phyloP scores from a whole-genome alignment of 2,797 vertebrate species.

The Pygocentrus nattereri region DNA sequence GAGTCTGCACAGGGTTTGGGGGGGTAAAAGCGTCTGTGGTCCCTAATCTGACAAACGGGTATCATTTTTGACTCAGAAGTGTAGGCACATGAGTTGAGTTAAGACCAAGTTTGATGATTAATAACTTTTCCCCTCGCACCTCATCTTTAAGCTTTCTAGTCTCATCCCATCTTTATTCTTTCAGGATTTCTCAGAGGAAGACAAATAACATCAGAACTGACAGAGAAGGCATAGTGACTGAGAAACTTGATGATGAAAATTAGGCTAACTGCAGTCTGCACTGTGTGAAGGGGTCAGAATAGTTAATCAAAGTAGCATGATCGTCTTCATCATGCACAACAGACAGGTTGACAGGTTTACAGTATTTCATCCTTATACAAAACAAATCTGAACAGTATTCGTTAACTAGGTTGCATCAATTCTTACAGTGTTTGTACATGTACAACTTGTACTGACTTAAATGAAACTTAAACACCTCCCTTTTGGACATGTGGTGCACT shows the following conservation, averaged over 20 bases:
- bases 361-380: not conserved
- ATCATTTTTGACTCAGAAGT: constrained; percentile 62
- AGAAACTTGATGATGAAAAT: no score
- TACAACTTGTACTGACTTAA: not conserved
- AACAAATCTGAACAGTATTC: not conserved
- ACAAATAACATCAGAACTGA: not conserved
- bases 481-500: not conserved
- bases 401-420: not conserved
- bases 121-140: constrained; percentile 25
- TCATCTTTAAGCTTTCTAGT: not conserved
- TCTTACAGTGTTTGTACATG: not conserved
- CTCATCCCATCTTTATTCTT: not conserved
- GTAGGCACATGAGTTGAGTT: constrained; percentile 71
- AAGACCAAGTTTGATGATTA: constrained; percentile 57
- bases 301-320: not conserved
- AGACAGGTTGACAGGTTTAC: not conserved
- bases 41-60: constrained; percentile 4
- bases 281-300: not conserved
- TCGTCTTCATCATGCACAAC: not conserved
- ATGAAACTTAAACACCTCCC: not conserved
- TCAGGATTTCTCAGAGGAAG: not conserved
- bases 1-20: constrained; percentile 39
- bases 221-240: not conserved
- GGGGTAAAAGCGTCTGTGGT: constrained; percentile 46
- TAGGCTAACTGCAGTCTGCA: not conserved